These are phyloP conservation scores for Zophobas morio DNA, from an alignment of 1,140 invertebrate genomes.

Conservation along the genomic window DNA sequence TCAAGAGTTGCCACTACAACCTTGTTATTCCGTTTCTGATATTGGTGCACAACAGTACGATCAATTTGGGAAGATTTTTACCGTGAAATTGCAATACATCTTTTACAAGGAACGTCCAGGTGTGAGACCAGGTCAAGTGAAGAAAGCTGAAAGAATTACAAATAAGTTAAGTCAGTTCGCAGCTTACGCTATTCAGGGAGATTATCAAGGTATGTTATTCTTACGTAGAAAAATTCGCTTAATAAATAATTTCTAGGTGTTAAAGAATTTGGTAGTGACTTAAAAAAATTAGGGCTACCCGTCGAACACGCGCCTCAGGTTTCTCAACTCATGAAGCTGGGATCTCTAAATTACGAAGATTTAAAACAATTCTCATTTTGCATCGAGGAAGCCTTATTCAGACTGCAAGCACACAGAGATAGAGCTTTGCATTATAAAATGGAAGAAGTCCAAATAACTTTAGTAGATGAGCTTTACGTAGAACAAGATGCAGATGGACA, in stretches of 20 bases:
- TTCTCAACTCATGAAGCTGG: slow-evolving; percentile 97
- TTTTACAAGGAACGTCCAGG: slow-evolving; percentile 99
- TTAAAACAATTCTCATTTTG: slow-evolving; percentile 91
- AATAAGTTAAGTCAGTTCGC: slow-evolving; percentile 95
- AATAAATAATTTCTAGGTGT: slow-evolving; percentile 64
- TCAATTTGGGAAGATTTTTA: slow-evolving; percentile 99
- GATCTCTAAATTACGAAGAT: slow-evolving; percentile 90
- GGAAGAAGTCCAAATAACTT: slow-evolving; percentile 97
- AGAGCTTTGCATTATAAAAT: slow-evolving; percentile 95
- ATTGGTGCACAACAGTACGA: slow-evolving; percentile 98
- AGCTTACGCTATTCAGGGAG: slow-evolving; percentile 92
- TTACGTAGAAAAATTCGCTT: background rate
- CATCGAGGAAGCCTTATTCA: slow-evolving; percentile 93
- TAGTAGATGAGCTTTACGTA: slow-evolving; percentile 96
- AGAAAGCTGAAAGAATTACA: slow-evolving; percentile 92
- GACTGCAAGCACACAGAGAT: slow-evolving; percentile 86
- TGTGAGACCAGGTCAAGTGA: slow-evolving; percentile 95
- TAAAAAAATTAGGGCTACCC: slow-evolving; percentile 94
- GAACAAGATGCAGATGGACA: slow-evolving; percentile 89
- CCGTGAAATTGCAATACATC: slow-evolving; percentile 97
- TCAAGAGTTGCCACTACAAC: slow-evolving; percentile 92
- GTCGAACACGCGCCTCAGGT: slow-evolving; percentile 98
- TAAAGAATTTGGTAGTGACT: slow-evolving; percentile 92
- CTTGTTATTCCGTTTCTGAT: slow-evolving; percentile 93
- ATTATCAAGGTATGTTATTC: slow-evolving; percentile 80